A percentile compares a stretch with the other conserved stretches of the same genome.
These are phyloP conservation scores for Grus americana DNA, from an alignment of 2,113 vertebrate species.

Conservation along the genomic window DNA sequence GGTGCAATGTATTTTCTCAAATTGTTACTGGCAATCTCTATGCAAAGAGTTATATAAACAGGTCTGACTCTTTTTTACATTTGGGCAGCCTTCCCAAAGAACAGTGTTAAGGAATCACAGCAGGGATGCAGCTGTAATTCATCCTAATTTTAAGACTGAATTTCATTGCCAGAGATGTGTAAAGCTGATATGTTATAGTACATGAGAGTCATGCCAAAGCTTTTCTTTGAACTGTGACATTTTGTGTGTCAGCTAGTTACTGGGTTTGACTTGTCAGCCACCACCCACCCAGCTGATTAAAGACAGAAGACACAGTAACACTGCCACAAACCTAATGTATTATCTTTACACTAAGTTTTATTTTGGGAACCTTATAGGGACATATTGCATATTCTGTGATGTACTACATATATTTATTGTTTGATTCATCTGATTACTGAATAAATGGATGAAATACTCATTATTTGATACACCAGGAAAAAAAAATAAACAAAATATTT, in stretches of 20 bases:
- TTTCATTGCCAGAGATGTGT: conserved; percentile 12
- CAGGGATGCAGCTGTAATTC: not conserved
- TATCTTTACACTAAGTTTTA: not conserved
- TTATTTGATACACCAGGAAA: not conserved
- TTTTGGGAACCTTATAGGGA: not conserved
- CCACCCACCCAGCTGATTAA: conserved; percentile 40
- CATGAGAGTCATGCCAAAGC: conserved; percentile 26
- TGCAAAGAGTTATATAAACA: not conserved
- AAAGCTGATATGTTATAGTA: conserved; percentile 21
- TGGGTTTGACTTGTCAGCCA: conserved; percentile 45
- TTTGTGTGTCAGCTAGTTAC: conserved; percentile 42
- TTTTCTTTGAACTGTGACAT: conserved; percentile 40
- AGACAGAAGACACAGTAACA: conserved; percentile 25
- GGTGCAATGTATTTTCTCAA: not conserved
- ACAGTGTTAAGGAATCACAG: not conserved
- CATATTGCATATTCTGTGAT: not conserved
- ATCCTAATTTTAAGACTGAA: conserved; percentile 2
- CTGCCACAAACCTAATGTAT: not conserved
- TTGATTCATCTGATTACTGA: not conserved
- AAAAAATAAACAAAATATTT: not conserved
- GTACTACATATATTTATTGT: not conserved
- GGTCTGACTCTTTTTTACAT: not conserved
- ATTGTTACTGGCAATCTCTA: not conserved
- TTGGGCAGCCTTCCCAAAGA: not conserved
- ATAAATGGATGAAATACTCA: not conserved